Conservation (phyloP, 2,113 vertebrate species). For the Crotophaga sulcirostris region DNA sequence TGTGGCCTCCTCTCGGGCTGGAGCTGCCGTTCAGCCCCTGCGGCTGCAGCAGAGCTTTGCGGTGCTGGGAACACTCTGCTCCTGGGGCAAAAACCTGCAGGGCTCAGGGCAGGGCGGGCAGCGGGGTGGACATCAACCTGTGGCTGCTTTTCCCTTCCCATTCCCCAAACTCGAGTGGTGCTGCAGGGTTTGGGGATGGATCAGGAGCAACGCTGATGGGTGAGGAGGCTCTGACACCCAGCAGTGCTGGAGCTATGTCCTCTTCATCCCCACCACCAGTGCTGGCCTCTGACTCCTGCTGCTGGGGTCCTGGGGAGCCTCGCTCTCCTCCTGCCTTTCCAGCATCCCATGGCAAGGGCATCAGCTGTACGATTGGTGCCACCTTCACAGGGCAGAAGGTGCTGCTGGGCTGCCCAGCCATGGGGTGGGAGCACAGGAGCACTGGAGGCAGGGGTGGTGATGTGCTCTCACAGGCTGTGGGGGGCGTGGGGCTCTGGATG, state of each 20-base stretch:
- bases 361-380: background rate
- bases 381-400: background rate
- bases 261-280: background rate
- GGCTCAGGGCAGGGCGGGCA: background rate
- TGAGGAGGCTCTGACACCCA: background rate
- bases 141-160: background rate
- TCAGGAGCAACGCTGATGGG: background rate
- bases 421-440: background rate
- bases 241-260: rapidly evolving
- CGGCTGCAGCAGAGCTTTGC: background rate
- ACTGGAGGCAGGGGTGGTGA: background rate
- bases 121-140: background rate
- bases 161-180: background rate
- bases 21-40: background rate
- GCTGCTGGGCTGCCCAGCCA: background rate
- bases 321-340: background rate
- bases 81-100: background rate
- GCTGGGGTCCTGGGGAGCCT: background rate
- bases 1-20: background rate
- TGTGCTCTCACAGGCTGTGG: background rate
- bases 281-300: background rate
- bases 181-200: background rate
- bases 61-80: background rate
- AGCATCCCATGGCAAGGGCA: rapidly evolving
- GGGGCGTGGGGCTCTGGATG: background rate